A percentile compares a stretch with the other conserved stretches of the same genome.
Conservation (phyloP, 2,888 invertebrate species). For the Colostygia pectinataria region DNA sequence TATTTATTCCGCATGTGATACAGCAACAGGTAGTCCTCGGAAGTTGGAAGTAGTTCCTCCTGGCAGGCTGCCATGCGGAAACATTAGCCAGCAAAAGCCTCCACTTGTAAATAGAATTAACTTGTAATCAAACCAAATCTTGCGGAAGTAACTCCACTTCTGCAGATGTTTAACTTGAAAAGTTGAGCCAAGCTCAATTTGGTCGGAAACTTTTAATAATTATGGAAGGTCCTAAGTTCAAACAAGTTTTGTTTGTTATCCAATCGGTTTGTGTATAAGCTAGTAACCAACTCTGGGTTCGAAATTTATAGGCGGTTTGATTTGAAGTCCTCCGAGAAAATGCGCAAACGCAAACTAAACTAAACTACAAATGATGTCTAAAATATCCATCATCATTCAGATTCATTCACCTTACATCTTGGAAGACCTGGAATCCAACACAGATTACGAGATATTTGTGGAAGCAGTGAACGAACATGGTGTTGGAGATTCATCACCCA, state of each 20-base stretch:
- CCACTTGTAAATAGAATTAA: conserved; percentile 16
- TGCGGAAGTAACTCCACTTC: conserved; percentile 7
- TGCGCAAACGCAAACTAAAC: too few relatives aligned
- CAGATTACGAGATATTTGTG: conserved; percentile 91
- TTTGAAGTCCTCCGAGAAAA: too few relatives aligned
- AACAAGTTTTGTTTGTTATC: background rate
- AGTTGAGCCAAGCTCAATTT: background rate
- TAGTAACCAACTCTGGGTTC: too few relatives aligned
- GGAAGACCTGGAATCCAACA: conserved; percentile 88
- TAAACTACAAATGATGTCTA: too few relatives aligned
- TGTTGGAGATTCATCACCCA: conserved; percentile 88
- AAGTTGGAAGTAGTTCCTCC: conserved; percentile 5
- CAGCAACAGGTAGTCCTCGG: conserved; percentile 16
- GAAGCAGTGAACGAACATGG: conserved; percentile 92
- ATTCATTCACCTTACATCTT: conserved; percentile 88
- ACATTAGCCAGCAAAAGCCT: conserved; percentile 8
- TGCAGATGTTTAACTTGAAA: background rate
- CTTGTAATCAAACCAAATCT: conserved; percentile 13
- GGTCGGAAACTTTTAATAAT: background rate
- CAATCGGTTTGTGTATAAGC: background rate
- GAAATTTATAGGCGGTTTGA: too few relatives aligned
- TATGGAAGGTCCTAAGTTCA: too few relatives aligned
- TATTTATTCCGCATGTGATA: conserved; percentile 7
- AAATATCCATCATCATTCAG: too few relatives aligned
- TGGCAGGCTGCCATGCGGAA: conserved; percentile 18